Evolutionary conservation across 2,888 invertebrate genomes (phyloP).

Genomic region (Rugalucina vietnamica): DNA sequence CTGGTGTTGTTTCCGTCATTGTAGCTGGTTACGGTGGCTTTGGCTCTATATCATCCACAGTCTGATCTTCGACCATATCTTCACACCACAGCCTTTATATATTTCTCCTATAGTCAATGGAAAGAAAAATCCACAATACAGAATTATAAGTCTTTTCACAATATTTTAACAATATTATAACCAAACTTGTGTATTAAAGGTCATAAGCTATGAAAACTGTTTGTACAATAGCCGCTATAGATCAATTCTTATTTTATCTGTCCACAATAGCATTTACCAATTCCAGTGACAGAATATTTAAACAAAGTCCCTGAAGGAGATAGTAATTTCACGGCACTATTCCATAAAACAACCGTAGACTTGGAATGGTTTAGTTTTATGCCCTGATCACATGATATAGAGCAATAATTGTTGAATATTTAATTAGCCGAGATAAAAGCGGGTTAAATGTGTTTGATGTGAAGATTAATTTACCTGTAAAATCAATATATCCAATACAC

Average conservation of each 20-base stretch:
- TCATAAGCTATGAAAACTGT: not conserved
- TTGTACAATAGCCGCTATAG: not conserved
- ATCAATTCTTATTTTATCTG: not conserved
- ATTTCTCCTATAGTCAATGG: not conserved
- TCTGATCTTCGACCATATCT: not conserved
- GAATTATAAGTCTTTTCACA: not conserved
- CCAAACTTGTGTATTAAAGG: no score
- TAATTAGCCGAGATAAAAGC: slow-evolving; percentile 11
- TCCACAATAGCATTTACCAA: not conserved
- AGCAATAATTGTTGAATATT: slow-evolving; percentile 16
- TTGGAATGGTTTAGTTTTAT: not conserved
- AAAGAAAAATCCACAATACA: not conserved
- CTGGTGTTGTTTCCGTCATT: slow-evolving; percentile 20
- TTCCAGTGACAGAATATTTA: not conserved
- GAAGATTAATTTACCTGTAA: not conserved
- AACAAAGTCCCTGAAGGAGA: not conserved
- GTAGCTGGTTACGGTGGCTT: not conserved
- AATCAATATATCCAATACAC: slow-evolving; percentile 53
- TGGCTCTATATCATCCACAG: not conserved
- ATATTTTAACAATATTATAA: not conserved
- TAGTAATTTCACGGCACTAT: not conserved
- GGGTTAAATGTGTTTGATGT: not conserved
- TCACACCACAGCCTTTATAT: not conserved
- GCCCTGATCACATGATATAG: not conserved
- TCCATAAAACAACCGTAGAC: not conserved